A percentile compares a stretch with the other conserved stretches of the same genome.
phyloP scores from a whole-genome alignment of 2,797 vertebrate species.

The Hypotaenidia okinawae region DNA sequence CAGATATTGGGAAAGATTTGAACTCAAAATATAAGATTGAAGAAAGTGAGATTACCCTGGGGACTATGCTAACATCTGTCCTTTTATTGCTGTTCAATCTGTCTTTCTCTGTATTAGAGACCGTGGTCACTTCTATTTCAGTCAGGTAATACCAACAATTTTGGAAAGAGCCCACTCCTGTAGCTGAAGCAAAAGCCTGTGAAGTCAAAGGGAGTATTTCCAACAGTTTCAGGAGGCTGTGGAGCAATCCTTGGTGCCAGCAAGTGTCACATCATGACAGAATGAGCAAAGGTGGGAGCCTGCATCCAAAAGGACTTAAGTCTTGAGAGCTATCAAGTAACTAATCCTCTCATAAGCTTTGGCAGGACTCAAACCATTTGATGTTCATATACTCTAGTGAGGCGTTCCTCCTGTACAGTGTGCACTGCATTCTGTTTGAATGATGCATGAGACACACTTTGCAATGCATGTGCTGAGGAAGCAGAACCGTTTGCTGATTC shows the following conservation, averaged over 20 bases:
- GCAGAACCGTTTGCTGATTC: conserved; percentile 5
- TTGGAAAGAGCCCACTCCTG: background rate
- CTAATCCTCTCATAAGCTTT: background rate
- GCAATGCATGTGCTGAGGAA: background rate
- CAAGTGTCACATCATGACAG: background rate
- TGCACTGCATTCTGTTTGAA: background rate
- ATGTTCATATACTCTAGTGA: background rate
- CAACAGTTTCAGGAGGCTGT: background rate
- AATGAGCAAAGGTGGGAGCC: background rate
- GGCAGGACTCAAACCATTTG: accelerated
- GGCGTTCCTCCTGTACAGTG: background rate
- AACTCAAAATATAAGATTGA: background rate
- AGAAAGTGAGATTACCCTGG: background rate
- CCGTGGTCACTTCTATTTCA: background rate
- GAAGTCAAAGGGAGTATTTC: background rate
- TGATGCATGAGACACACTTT: background rate
- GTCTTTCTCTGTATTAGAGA: background rate
- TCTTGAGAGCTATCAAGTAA: background rate
- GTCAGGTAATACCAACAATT: background rate
- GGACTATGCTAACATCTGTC: background rate
- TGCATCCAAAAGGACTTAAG: background rate
- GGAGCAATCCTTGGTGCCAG: background rate
- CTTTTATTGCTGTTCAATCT: background rate
- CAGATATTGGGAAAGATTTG: background rate
- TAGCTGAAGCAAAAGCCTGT: background rate